Evolutionary conservation across 2,888 invertebrate species (phyloP), one percentile per base, ranked within the genome.

Genomic region (Hypomecis punctinalis): DNA sequence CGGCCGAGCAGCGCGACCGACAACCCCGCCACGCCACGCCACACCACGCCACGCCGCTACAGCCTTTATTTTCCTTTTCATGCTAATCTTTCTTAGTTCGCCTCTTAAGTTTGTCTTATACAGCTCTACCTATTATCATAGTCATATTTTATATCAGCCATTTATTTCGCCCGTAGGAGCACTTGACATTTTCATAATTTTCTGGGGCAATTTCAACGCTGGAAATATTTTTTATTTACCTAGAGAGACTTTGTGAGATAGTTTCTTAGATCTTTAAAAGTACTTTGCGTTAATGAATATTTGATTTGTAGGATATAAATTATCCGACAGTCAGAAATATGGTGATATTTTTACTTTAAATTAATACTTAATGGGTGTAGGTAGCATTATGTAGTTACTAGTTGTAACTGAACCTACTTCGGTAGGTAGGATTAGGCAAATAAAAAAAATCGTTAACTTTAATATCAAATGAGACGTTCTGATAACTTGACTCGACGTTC

Each of bases 1-100:
- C 79, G 77, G 63, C 55, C 57, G 51, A 5, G 37, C 51, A 51
- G 52, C 40, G 49, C 51, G 51, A 49, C 51, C 65, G 61, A 56
- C 61, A 57, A 45, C 47, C 58, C 58, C 53, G 58, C 48, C 59
- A 47, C 55, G 40, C 46, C 60, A 13, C 53, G 58, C 48, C 53
- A 33, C 43, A n/a, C n/a, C n/a, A n/a, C 48, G 63, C 43, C 37
- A 11, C 51, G 33, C 75, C 66, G 53, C 70, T 73, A 66, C 68
- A 67, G 43, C 52, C 57, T 68, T 62, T 56, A 67, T 55, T 61
- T 57, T 66, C 60, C 39, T 59, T 51, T 59, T 63, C 46, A 53
- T 54, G 63, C 48, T 36, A 54, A 52, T 51, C 23, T 42, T 52
- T 40, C 4, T 52, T 52, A 5, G 10, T 10, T 40, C 33, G 40